Base-by-base conservation (phyloP, 2,797 vertebrate species). In the Chrysolophus pictus region DNA sequence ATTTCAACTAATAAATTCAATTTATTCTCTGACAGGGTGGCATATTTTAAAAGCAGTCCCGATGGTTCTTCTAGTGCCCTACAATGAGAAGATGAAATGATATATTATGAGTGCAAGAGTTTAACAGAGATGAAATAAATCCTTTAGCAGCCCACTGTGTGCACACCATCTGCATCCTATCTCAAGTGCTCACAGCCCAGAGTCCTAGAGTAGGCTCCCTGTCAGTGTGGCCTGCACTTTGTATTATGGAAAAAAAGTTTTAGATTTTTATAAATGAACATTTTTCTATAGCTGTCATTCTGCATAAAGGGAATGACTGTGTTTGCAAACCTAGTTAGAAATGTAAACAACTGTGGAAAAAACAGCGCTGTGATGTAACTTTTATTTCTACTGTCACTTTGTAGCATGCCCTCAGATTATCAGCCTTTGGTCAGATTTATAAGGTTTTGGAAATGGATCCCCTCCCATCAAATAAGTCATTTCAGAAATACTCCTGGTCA, bases 391-490 rank as follows among this genome's bases (percentile, higher is more conserved):
- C 71, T 91, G 56, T 87, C n/a, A 18, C 74, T 47, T 76, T 78
- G 65, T 97, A 99, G 99, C 99, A 98, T 37, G 98, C 99, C 55
- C 98, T 99, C 94, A 98, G 99, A 96, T 98, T 99, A 91, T 99
- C 99, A 97, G 99, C 99, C 15, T 99, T 99, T 79, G 99, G 99
- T 94, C 99, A 99, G 96, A 99, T 99, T 97, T 99, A 99, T 97
- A 99, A 99, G 97, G 99, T 99, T 93, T 96, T 99, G 97, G 99
- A 99, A 96, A 99, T 99, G 99, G 99, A 99, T 72, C 99, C 99
- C 72, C 98, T 99, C 82, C 99, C 99, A 80, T 99, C 99, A 96
- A 99, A 98, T 98, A 99, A 99, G 97, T 99, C 99, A 73, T 98
- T 98, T 96, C 99, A 99, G 97, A 99, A 99, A 97, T 99, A 98